These are phyloP conservation scores for Apostichopus parvimensis DNA, from an alignment of 35 echinoderm and acorn worm genomes.

Conservation along the genomic window DNA sequence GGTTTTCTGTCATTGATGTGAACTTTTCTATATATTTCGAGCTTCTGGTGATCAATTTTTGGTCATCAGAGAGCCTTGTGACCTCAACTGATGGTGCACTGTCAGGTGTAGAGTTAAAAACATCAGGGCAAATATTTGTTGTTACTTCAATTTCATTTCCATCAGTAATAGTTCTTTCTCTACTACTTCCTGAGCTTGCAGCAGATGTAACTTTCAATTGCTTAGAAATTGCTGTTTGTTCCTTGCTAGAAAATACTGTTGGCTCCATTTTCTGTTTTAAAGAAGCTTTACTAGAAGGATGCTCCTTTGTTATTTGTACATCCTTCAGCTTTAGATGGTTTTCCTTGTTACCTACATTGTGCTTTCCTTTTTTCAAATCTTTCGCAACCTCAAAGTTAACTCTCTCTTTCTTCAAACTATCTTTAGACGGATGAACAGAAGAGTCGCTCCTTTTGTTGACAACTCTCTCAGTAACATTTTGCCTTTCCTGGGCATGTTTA, in stretches of 20 bases:
- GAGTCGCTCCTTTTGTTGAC: not conserved
- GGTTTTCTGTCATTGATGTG: not conserved
- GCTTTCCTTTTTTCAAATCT: not conserved
- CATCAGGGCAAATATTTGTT: not conserved
- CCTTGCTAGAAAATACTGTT: not conserved
- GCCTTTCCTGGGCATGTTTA: not conserved
- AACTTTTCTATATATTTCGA: not conserved
- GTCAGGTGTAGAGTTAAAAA: not conserved
- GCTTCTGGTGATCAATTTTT: not conserved
- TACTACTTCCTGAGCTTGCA: not conserved
- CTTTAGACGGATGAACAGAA: not conserved
- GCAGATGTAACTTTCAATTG: not conserved
- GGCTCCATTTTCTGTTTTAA: not conserved
- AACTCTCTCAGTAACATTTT: not conserved
- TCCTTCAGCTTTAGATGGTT: not conserved
- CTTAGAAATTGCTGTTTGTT: not conserved
- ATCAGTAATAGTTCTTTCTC: not conserved
- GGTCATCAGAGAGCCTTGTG: not conserved
- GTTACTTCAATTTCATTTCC: not conserved
- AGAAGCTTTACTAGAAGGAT: not conserved
- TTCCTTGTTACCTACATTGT: not conserved
- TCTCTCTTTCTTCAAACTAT: slow-evolving; percentile 6
- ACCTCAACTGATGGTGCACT: not conserved
- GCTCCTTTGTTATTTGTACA: not conserved
- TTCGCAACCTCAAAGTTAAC: not conserved